These are phyloP conservation scores for Adelognathus sp. DNA, from an alignment of 2,888 invertebrate species.

Conservation along the genomic window DNA sequence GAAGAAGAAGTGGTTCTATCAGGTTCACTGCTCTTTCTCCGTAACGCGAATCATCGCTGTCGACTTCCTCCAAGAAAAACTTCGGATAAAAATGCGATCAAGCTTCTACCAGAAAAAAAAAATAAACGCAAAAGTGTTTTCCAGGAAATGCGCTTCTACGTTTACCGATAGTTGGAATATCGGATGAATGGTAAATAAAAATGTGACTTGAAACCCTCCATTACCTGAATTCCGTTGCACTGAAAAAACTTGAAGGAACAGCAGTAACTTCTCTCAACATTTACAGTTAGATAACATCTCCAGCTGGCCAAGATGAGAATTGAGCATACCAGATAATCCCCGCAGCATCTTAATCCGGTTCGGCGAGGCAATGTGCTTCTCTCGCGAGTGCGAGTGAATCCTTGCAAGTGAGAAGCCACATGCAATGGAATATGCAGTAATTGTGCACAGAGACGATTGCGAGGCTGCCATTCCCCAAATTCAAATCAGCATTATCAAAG, in stretches of 20 bases:
- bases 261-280: background rate
- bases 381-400: background rate
- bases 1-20: background rate
- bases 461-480: constrained; percentile 66
- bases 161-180: too few relatives aligned
- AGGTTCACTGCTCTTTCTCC: background rate
- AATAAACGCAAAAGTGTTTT: too few relatives aligned
- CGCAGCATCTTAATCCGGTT: background rate
- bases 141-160: too few relatives aligned
- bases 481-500: constrained; percentile 77
- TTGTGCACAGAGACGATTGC: constrained; percentile 59
- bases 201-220: too few relatives aligned
- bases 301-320: background rate
- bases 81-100: too few relatives aligned
- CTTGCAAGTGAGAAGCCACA: constrained; percentile 23
- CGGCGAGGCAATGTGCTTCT: constrained; percentile 5
- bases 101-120: too few relatives aligned
- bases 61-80: too few relatives aligned
- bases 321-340: background rate
- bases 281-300: background rate
- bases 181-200: too few relatives aligned
- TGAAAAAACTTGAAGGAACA: background rate
- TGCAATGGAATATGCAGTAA: constrained; percentile 68
- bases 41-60: background rate
- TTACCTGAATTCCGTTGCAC: too few relatives aligned